These are phyloP conservation scores for Micronycteris hirsuta DNA, from an alignment of 2,113 vertebrate species.

Conservation along the genomic window DNA sequence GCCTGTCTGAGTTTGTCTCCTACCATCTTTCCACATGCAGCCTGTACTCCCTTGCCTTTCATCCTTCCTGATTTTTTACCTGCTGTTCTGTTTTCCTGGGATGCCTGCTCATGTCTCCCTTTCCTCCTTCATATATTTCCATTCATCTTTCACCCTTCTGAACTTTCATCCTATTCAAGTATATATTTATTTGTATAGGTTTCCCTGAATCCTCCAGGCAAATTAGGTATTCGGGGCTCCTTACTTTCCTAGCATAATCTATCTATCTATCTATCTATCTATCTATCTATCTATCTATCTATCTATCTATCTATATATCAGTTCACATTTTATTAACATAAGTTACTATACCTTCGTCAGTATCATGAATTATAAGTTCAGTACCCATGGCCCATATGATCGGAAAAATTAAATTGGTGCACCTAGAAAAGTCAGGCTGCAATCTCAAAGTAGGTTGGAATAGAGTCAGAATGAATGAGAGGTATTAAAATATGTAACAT, in stretches of 20 bases:
- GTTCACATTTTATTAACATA: slow-evolving; percentile 28
- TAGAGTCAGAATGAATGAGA: neutral
- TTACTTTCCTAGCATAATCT: neutral
- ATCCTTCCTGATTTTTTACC: neutral
- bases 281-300: too few species aligned
- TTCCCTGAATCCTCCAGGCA: neutral
- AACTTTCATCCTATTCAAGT: neutral
- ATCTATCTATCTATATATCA: neutral
- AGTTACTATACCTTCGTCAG: neutral
- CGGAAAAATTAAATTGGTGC: slow-evolving; percentile 36
- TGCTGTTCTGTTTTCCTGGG: neutral
- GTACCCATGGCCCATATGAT: neutral
- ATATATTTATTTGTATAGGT: neutral
- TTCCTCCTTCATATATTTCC: neutral
- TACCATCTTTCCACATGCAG: neutral
- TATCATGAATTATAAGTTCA: slow-evolving; percentile 17
- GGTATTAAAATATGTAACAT: slow-evolving; percentile 51
- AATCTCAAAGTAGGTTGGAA: slow-evolving; percentile 32
- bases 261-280: neutral
- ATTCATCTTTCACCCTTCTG: neutral
- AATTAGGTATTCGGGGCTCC: neutral
- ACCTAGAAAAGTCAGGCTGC: neutral
- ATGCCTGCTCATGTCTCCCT: neutral
- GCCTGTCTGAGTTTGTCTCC: neutral
- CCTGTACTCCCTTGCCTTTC: neutral